These are phyloP conservation scores for Dicrostonyx torquatus DNA, from an alignment of 2,797 vertebrate species.

Conservation along the genomic window DNA sequence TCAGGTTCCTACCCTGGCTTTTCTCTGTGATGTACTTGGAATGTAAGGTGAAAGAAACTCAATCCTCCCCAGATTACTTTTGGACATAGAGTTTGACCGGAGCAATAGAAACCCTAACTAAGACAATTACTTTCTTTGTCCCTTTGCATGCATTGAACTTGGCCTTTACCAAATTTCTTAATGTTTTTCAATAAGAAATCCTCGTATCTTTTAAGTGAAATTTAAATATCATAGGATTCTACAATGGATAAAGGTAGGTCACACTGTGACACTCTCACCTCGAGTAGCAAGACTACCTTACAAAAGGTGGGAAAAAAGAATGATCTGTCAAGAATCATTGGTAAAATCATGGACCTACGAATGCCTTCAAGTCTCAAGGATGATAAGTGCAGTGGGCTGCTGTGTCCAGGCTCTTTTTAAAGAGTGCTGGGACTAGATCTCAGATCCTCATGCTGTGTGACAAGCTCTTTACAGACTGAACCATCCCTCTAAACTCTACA, in stretches of 20 bases:
- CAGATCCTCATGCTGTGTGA: neutral
- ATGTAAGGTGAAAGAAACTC: too few species aligned
- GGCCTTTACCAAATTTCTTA: neutral
- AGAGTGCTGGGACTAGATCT: neutral
- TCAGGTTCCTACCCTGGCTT: neutral
- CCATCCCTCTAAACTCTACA: neutral
- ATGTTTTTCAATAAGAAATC: neutral
- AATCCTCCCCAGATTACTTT: neutral
- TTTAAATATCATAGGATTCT: neutral
- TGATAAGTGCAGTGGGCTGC: neutral
- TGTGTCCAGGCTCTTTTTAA: neutral
- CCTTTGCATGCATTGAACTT: neutral
- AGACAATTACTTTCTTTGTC: neutral
- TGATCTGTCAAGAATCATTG: neutral
- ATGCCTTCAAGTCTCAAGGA: neutral
- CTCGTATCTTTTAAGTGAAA: neutral
- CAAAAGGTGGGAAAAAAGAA: neutral
- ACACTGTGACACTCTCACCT: neutral
- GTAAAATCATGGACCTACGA: neutral
- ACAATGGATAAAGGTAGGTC: neutral
- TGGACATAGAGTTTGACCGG: neutral
- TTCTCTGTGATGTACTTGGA: neutral
- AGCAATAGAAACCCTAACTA: neutral
- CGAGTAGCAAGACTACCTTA: neutral
- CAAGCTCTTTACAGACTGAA: neutral